Evolutionary conservation across 2,888 invertebrate genomes (phyloP).

Genomic region (Ophion obscuratus): DNA sequence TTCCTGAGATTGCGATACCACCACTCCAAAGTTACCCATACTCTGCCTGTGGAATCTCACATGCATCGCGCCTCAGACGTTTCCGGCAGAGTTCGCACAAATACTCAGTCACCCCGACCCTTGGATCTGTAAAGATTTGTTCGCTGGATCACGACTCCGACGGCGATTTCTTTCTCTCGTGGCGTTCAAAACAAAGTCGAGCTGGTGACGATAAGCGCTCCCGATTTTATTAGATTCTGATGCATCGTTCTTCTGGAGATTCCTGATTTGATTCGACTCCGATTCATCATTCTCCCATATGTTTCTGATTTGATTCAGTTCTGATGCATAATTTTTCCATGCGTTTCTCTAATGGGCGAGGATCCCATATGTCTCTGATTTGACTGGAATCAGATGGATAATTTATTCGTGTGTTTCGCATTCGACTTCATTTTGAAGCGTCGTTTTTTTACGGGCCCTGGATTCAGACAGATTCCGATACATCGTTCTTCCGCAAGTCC

Average conservation of each 20-base stretch:
- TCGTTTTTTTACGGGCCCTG: no score
- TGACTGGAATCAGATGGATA: no score
- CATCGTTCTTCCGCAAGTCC: no score
- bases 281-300: neutral
- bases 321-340: neutral
- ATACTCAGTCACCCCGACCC: conserved; percentile 18
- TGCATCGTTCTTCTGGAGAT: neutral
- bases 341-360: neutral
- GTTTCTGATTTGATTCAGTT: neutral
- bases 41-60: conserved; percentile 31
- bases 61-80: conserved; percentile 26
- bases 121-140: conserved; percentile 9
- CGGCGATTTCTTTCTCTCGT: neutral
- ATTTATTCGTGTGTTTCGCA: no score
- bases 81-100: conserved; percentile 42
- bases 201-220: neutral
- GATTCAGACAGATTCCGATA: neutral
- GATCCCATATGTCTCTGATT: neutral
- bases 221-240: neutral
- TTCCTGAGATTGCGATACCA: conserved; percentile 79
- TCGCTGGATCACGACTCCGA: conserved; percentile 15
- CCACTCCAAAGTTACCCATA: conserved; percentile 52
- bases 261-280: neutral
- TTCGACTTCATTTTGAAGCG: no score
- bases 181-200: neutral